Evolutionary conservation across 2,888 invertebrate genomes (phyloP).

Genomic region (Pinctada fucata): DNA sequence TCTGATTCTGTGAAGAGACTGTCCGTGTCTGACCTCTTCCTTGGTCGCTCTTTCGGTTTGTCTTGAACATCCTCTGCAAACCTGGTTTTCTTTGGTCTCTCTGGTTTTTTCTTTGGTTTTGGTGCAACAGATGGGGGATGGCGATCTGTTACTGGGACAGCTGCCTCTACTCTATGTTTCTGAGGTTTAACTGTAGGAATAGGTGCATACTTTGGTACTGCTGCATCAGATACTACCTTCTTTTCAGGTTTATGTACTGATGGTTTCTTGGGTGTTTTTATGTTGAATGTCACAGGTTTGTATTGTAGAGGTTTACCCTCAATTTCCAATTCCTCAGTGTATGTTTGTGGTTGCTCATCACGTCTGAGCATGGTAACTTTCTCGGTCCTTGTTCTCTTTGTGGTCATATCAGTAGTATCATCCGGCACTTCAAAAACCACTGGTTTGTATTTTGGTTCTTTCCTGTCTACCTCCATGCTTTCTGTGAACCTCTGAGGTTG

Average conservation of each 20-base stretch:
- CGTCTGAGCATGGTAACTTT: background rate
- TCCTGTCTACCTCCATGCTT: background rate
- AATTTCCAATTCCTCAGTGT: background rate
- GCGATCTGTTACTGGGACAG: constrained; percentile 42
- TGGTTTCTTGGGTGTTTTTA: background rate
- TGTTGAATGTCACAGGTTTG: background rate
- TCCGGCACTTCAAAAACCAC: constrained; percentile 1
- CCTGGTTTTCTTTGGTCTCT: background rate
- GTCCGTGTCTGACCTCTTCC: constrained; percentile 32
- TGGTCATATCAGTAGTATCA: background rate
- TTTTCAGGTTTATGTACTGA: background rate
- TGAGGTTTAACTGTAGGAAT: background rate
- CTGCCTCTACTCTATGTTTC: constrained; percentile 36
- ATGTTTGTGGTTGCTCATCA: background rate
- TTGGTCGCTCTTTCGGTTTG: constrained; percentile 21
- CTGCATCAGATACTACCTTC: background rate
- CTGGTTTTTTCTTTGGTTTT: constrained; percentile 33
- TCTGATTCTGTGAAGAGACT: constrained; percentile 22
- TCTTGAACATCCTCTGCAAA: background rate
- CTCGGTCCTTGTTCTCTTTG: background rate
- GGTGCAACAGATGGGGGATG: constrained; percentile 46
- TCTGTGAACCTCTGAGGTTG: background rate
- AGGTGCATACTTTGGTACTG: background rate
- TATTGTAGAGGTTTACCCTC: background rate
- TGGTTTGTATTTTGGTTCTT: background rate